Base-by-base conservation (phyloP, 2,797 vertebrate genomes). In the Myripristis jacobus region DNA sequence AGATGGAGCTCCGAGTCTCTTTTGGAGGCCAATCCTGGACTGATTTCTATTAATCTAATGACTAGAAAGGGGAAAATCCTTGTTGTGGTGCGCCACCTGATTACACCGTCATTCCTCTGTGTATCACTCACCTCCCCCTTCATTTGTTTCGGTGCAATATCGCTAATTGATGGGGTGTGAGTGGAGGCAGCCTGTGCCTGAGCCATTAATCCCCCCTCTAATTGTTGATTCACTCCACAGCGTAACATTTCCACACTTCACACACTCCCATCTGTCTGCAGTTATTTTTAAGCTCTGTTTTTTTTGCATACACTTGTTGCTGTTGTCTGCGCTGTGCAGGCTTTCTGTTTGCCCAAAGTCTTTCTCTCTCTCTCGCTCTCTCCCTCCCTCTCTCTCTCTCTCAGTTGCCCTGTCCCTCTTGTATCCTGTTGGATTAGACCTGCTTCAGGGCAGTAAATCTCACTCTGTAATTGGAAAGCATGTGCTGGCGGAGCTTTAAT, bases 401-500 rank as follows among this genome's bases (percentile, higher is more conserved):
- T 64, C 54, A 25, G 25, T 61, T 9, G 5, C 71, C 21, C 59
- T 12, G 11, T 77, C 53, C 29, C 55, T 79, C 27, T 77, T 73
- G 79, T 46, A 55, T 86, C 80, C 85, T 77, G 87, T 29, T 77
- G 87, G 92, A 93, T 94, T 93, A 93, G 86, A 73, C 77, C 75
- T 74, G 63, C 83, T 83, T 50, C 51, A 22, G 60, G 77, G 27
- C 87, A 62, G 78, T 92, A 93, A 93, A 93, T 92, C 92, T 91
- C 75, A 43, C 76, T 68, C 72, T 73, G 83, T 94, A 93, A 92
- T 92, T 93, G 88, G 86, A 90, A 90, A 88, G 87, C 91, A 92
- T 91, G 87, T 90, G 87, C 89, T 79, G 84, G 79, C 85, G 54
- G 86, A 82, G 83, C 82, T 91, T 93, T 94, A 94, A 93, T 92